Base-by-base conservation (phyloP, 2,888 invertebrate species). In the Pyrrhosoma nymphula region DNA sequence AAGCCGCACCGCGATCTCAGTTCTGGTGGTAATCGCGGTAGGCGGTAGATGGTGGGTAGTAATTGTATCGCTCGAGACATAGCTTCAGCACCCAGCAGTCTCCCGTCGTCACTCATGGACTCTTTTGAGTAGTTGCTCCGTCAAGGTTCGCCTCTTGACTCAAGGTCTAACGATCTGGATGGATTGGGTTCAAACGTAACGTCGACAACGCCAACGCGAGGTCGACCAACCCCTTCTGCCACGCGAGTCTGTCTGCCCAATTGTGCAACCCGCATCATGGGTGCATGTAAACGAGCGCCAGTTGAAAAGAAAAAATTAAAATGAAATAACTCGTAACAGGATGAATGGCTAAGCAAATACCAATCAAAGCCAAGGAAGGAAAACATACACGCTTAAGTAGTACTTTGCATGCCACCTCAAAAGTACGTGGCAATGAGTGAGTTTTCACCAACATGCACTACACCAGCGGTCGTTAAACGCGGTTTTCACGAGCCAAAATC, bases 101-200 rank as follows among this genome's bases (percentile, higher is more conserved):
- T 47, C 47, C n/a, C 2, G 47, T 47, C 2, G 47, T 47, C 47
- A 47, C 47, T 60, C 69, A 26, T 39, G 60, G 30, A n/a, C 18
- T 60, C 60, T 60, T 60, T 23, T 55, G 63, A 63, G 91, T 2
- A 91, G 91, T 91, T 23, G 63, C 35, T 91, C 91, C 69, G 18
- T 35, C 82, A 69, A 69, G 93, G 93, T 55, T 12, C 60, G 16
- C 60, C 82, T 39, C 55, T n/a, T 1, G 93, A n/a, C 69, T 93
- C 69, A 93, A 93, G 93, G 93, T 91, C 91, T 39, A 23, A 3
- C 39, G 91, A 63, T 90, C 69, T 0, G 69, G 69, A 69, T 82
- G 26, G 35, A 91, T 91, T 91, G 63, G 91, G 91, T 91, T 91
- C 63, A 91, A 93, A 69, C 93, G 69, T 69, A 93, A 93, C 26